Percentiles rank a stretch among this genome's conserved stretches.
Evolutionary conservation across 2,797 vertebrate species (phyloP).

Genomic region (Podarcis siculus): DNA sequence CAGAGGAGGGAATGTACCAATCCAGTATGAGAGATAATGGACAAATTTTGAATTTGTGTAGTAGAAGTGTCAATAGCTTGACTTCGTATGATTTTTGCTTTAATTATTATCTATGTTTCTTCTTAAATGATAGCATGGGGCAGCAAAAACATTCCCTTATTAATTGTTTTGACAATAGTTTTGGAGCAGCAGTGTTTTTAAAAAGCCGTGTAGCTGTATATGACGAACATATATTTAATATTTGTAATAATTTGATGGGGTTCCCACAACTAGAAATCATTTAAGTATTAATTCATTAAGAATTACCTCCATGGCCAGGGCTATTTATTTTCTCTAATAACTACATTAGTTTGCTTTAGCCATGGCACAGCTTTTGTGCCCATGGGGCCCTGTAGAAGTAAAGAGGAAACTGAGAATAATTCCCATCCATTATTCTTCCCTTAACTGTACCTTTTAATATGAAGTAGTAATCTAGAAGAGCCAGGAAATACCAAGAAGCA

Average conservation of each 20-base stretch:
- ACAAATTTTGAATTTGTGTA: constrained; percentile 69
- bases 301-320: constrained; percentile 36
- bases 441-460: constrained; percentile 43
- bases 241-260: constrained; percentile 31
- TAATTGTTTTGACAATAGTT: constrained; percentile 67
- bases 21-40: constrained; percentile 57
- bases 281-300: constrained; percentile 54
- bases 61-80: constrained; percentile 70
- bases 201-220: constrained; percentile 44
- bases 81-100: constrained; percentile 76
- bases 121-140: constrained; percentile 65
- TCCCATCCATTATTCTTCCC: constrained; percentile 44
- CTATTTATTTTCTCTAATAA: constrained; percentile 20
- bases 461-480: constrained; percentile 48
- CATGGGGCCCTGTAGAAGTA: constrained; percentile 28
- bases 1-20: constrained; percentile 53
- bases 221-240: constrained; percentile 53
- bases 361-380: constrained; percentile 16
- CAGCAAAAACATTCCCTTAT: constrained; percentile 69
- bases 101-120: constrained; percentile 74
- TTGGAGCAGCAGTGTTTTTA: constrained; percentile 59
- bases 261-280: constrained; percentile 49
- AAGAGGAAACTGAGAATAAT: background rate
- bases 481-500: constrained; percentile 55
- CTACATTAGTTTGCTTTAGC: constrained; percentile 15